Conservation (phyloP, 1,140 invertebrate species). For the Drosophila sulfurigaster region DNA sequence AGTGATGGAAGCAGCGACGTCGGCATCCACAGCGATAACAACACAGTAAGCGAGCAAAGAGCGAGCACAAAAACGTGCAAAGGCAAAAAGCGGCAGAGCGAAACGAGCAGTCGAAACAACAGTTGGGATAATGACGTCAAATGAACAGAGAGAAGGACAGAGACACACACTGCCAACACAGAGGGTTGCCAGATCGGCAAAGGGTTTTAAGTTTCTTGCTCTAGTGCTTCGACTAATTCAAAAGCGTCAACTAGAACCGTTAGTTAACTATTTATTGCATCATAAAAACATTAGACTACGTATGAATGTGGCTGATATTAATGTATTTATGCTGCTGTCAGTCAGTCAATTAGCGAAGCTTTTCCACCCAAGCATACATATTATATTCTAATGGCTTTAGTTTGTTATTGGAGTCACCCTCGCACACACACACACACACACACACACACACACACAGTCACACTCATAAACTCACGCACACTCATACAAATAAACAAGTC, state of each 20-base stretch:
- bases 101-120: constrained; percentile 36
- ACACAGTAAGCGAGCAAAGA: constrained; percentile 22
- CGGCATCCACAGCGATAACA: background rate
- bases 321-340: constrained; percentile 19
- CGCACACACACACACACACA: constrained; percentile 26
- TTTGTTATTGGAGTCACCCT: constrained; percentile 53
- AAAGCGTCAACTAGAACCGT: constrained; percentile 14
- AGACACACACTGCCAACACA: background rate
- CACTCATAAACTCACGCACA: no score
- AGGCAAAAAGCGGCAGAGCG: background rate
- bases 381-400: constrained; percentile 32
- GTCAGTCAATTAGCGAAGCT: constrained; percentile 37
- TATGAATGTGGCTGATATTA: constrained; percentile 3
- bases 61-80: background rate
- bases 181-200: constrained; percentile 46
- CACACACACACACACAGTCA: constrained; percentile 7
- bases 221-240: no score
- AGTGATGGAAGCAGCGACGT: background rate
- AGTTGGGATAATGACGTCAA: constrained; percentile 56
- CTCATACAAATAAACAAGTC: constrained; percentile 11
- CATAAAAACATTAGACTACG: constrained; percentile 1
- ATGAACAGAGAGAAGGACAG: constrained; percentile 32
- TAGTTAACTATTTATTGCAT: constrained; percentile 31
- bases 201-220: background rate
- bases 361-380: background rate